phyloP scores from a whole-genome alignment of 2,113 vertebrate species.

The Microtus ochrogaster region DNA sequence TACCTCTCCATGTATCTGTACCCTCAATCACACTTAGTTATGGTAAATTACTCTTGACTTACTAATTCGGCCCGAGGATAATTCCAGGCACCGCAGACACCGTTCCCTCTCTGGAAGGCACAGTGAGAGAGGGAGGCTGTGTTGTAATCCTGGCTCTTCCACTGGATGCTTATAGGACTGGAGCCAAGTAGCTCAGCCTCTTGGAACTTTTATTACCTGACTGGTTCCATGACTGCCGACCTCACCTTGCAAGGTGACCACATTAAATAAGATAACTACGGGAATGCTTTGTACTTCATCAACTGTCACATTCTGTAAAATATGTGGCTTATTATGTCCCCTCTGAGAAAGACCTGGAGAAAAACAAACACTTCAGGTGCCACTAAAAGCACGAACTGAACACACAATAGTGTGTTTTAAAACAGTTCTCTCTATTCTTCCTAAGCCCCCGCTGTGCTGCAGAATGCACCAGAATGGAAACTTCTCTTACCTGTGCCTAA shows the following conservation, averaged over 20 bases:
- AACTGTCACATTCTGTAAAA: neutral
- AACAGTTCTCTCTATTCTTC: neutral
- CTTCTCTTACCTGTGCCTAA: neutral
- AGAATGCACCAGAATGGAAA: neutral
- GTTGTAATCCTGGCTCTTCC: neutral
- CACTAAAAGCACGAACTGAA: neutral
- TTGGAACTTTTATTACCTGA: neutral
- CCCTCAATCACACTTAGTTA: neutral
- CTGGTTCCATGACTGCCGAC: neutral
- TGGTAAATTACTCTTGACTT: slow-evolving; percentile 43
- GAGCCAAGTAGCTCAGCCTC: slow-evolving; percentile 10
- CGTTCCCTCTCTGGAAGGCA: neutral
- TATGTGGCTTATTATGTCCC: neutral
- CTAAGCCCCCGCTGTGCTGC: neutral
- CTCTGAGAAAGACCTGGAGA: slow-evolving; percentile 37
- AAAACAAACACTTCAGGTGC: neutral
- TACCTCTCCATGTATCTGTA: neutral
- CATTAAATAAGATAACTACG: neutral
- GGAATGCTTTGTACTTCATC: neutral
- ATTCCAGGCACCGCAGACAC: neutral
- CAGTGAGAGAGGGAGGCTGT: neutral
- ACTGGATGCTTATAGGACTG: slow-evolving; percentile 27
- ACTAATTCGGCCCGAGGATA: slow-evolving; percentile 35
- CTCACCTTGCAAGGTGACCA: neutral
- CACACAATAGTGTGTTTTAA: neutral